Base-by-base conservation (phyloP, 2,797 vertebrate genomes). In the Anabacerthia variegaticeps region DNA sequence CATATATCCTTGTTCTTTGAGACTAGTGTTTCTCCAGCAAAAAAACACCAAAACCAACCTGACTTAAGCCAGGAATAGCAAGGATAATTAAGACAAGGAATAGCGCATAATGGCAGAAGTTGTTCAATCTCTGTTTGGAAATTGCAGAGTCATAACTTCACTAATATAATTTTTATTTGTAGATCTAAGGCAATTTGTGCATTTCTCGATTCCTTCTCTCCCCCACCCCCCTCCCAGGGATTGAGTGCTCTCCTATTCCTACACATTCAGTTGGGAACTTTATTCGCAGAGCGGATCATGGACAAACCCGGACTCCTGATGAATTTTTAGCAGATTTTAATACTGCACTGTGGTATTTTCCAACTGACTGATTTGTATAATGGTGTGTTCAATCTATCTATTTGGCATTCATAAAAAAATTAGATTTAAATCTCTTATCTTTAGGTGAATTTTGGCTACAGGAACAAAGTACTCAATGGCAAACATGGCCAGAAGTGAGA, bases 381-480 rank as follows among this genome's bases (percentile, higher is more conserved):
- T 81, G 49, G 6, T 63, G 21, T 86, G 32, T 88, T 94, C 91
- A 88, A 67, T 94, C 74, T 74, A 85, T 92, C 81, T 85, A 32
- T 91, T 81, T 84, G 65, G 87, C 58, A 75, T 20, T 75, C 52
- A 1, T 52, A 36, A 85, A 74, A 74, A 73, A 87, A 88, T 56
- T 61, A 72, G 41, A 80, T 92, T 88, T 51, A 89, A 72, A 88
- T 92, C 55, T 85, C 51, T 92, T 93, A 89, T 80, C 85, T 89
- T 72, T 44, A 95, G 39, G 76, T 80, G 44, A 86, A 59, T 93
- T 91, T 92, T 94, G 95, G 92, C 95, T 91, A 90, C 94, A 93
- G 76, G 91, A 96, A 95, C 85, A 94, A 94, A 95, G 93, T 86
- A 76, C 62, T n/a, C 1, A 28, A 88, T 37, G 28, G 63, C 80